phyloP scores from a whole-genome alignment of 2,113 vertebrate species.

The Cnemophilus loriae region DNA sequence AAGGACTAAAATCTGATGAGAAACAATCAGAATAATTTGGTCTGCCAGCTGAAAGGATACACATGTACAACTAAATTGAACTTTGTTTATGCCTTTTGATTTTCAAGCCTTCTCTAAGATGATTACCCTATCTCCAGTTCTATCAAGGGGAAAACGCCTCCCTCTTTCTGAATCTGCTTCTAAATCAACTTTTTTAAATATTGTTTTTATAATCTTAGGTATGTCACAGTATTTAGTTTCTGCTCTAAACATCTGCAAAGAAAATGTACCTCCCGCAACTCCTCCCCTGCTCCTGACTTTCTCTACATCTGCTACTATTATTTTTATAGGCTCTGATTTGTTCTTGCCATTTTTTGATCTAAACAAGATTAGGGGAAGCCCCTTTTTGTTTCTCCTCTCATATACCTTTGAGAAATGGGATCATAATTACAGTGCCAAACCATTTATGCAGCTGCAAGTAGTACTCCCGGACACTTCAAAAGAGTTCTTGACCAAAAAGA shows the following conservation, averaged over 20 bases:
- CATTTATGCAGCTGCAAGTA: conserved; percentile 18
- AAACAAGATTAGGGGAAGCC: conserved; percentile 37
- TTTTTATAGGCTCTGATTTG: conserved; percentile 20
- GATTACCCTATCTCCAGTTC: conserved; percentile 21
- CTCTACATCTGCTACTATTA: background rate
- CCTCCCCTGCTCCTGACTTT: conserved; percentile 4
- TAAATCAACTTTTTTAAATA: conserved; percentile 22
- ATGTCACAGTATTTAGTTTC: background rate
- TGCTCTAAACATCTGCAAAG: conserved; percentile 17
- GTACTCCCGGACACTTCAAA: conserved; percentile 38
- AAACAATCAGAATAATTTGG: conserved; percentile 57
- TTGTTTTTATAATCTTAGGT: background rate
- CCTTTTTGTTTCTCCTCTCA: conserved; percentile 9
- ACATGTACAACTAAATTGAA: conserved; percentile 49
- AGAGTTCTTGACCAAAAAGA: conserved; percentile 7
- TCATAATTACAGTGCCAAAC: conserved; percentile 58
- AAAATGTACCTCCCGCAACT: conserved; percentile 14
- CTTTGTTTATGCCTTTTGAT: conserved; percentile 58
- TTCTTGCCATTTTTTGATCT: conserved; percentile 21
- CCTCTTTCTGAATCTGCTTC: background rate
- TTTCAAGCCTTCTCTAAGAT: conserved; percentile 40
- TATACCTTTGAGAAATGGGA: conserved; percentile 32
- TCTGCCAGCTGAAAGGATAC: conserved; percentile 47
- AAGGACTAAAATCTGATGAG: conserved; percentile 70
- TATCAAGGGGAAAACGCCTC: background rate